phyloP scores from a whole-genome alignment of 2,113 vertebrate genomes.

The Syrrhaptes paradoxus region DNA sequence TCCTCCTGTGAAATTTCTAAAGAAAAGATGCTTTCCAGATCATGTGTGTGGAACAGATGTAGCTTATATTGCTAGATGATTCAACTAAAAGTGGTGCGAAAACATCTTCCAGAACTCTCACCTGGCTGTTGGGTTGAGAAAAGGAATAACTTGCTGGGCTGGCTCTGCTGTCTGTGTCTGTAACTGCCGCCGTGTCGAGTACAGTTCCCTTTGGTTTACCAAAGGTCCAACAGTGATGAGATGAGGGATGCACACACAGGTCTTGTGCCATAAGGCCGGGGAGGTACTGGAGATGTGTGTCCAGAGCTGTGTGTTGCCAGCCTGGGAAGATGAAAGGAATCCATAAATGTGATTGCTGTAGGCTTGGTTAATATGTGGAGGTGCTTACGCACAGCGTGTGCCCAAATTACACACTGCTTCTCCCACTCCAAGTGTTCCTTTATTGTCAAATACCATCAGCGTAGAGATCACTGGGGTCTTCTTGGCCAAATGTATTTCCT shows the following conservation, averaged over 20 bases:
- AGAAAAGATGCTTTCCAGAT: conserved; percentile 33
- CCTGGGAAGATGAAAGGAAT: not conserved
- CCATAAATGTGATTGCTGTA: not conserved
- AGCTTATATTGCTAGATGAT: conserved; percentile 19
- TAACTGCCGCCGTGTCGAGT: not conserved
- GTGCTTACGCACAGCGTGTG: not conserved
- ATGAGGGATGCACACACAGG: not conserved
- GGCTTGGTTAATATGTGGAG: not conserved
- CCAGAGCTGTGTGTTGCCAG: not conserved
- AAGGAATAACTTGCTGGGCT: not conserved
- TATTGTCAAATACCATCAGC: conserved; percentile 8
- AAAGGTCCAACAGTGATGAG: not conserved
- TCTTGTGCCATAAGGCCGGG: not conserved
- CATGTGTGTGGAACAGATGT: conserved; percentile 29
- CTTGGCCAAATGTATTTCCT: conserved; percentile 28
- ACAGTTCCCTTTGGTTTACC: not conserved
- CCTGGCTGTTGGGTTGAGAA: not conserved
- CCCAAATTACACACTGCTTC: not conserved
- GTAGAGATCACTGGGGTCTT: not conserved
- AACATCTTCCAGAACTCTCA: not conserved
- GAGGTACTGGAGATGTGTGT: not conserved
- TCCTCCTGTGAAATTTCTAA: conserved; percentile 32
- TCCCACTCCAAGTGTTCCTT: not conserved
- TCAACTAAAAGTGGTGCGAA: conserved; percentile 27
- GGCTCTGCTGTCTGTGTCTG: not conserved